Evolutionary conservation across 2,797 vertebrate species (phyloP), one percentile per base, ranked within the genome.

Genomic region (Channa striata): DNA sequence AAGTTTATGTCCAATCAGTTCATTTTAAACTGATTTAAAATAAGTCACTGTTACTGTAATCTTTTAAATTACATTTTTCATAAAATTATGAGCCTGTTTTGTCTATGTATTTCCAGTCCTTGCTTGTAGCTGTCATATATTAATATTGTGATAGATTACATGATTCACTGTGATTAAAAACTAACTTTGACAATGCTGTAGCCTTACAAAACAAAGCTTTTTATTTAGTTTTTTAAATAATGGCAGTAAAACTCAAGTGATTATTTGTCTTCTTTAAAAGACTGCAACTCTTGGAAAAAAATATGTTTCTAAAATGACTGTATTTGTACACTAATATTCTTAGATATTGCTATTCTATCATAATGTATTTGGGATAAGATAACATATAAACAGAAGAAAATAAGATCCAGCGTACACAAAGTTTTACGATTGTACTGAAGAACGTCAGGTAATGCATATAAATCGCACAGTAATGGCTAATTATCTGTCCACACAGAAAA

Each of bases 401-500:
- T 39, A 12, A 46, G 3, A 40, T 8, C 4, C 16, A 51, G 19
- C n/a, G 20, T 13, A 62, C 1, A 0, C 7, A 11, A 23, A 25
- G 11, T 47, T 8, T 23, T 36, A 46, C 36, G 39, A 23, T n/a
- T 20, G 9, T 48, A 7, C 16, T n/a, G 25, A 6, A 53, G 12
- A 39, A 52, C 34, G 3, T 12, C 3, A 4, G 6, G 30, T 36
- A 25, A 44, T 40, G 16, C 13, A n/a, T 61, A 5, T 47, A 5
- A 47, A 42, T 21, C 12, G 12, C 6, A 8, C 51, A 49, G 0
- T 30, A 47, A 59, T 66, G 2, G 37, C 5, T 43, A 0, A 17
- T 56, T 59, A 1, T 4, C 2, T 64, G 1, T 64, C 5, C 60
- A 5, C 48, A 68, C 65, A 89, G 88, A 52, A 71, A 64, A 39